Conservation (phyloP, 2,797 vertebrate species). For the Poecile montanus region DNA sequence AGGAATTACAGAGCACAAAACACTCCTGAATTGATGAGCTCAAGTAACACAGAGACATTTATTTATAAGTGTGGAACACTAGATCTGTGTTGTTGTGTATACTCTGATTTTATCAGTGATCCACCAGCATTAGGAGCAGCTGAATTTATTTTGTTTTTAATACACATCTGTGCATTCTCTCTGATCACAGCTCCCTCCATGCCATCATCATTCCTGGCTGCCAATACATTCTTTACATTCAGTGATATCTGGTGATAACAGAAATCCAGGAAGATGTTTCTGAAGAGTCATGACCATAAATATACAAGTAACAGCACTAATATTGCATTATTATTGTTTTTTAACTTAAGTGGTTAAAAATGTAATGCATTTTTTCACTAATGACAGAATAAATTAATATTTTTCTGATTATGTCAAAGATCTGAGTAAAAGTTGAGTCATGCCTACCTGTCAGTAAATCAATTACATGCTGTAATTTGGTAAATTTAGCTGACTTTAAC, state of each 20-base stretch:
- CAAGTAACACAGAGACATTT: no score
- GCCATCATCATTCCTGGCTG: neutral
- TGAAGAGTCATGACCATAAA: neutral
- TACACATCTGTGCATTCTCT: neutral
- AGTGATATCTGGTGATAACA: neutral
- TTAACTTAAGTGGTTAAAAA: neutral
- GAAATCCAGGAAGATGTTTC: neutral
- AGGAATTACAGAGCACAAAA: neutral
- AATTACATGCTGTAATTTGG: neutral
- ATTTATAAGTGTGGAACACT: neutral
- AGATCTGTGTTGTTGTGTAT: neutral
- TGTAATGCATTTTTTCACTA: neutral
- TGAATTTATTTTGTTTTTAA: neutral
- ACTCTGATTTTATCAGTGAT: neutral
- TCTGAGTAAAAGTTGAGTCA: neutral
- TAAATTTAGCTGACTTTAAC: conserved; percentile 33
- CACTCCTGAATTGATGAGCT: neutral
- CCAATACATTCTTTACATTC: neutral
- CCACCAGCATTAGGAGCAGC: neutral
- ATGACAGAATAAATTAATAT: neutral
- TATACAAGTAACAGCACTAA: neutral
- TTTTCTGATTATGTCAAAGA: neutral
- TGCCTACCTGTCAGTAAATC: neutral
- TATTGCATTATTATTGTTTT: neutral
- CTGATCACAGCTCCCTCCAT: neutral